These are phyloP conservation scores for Tinea trinotella DNA, from an alignment of 2,888 invertebrate genomes.

Conservation along the genomic window DNA sequence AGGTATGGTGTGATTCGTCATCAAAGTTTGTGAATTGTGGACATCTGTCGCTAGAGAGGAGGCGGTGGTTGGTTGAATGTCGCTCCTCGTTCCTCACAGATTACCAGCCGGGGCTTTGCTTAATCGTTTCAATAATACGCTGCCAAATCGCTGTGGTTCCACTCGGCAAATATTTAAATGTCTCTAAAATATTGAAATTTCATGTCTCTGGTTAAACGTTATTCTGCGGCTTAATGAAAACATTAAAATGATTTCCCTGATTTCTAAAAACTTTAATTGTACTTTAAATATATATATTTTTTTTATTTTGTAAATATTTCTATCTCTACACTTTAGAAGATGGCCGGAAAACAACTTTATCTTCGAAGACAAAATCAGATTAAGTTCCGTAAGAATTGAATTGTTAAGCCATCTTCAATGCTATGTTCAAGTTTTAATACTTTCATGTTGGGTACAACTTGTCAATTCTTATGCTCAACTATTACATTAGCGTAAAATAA, in stretches of 20 bases:
- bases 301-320: too few relatives aligned
- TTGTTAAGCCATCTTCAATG: constrained; percentile 7
- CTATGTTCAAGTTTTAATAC: constrained; percentile 13
- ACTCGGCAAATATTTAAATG: constrained; percentile 4
- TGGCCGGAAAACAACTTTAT: neutral
- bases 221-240: too few relatives aligned
- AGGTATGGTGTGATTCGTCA: constrained; percentile 37
- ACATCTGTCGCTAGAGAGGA: constrained; percentile 56
- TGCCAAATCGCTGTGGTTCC: constrained; percentile 48
- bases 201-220: too few relatives aligned
- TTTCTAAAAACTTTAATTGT: too few relatives aligned
- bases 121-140: constrained; percentile 73
- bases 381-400: constrained; percentile 12
- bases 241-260: too few relatives aligned
- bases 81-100: constrained; percentile 50
- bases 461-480: neutral
- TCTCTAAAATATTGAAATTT: neutral
- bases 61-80: constrained; percentile 25
- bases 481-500: neutral
- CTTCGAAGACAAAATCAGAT: neutral
- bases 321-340: neutral
- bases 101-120: constrained; percentile 67
- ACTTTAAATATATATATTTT: too few relatives aligned
- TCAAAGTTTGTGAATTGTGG: constrained; percentile 67
- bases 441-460: constrained; percentile 6